A percentile compares a stretch with the other conserved stretches of the same genome.
Conservation (phyloP, 2,797 vertebrate species). For the Coilia nasus region DNA sequence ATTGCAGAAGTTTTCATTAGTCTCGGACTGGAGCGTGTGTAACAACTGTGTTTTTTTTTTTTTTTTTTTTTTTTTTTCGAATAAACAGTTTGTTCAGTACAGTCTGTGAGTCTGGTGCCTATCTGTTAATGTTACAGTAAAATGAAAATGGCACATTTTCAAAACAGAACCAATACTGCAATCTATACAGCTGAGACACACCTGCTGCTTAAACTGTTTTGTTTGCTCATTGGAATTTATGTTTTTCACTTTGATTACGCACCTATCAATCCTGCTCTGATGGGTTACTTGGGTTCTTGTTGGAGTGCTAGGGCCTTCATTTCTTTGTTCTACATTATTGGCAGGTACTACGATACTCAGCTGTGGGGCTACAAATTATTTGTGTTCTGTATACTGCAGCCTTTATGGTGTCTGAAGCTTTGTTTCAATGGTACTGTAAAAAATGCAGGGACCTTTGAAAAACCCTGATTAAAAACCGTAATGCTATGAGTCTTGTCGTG, state of each 20-base stretch:
- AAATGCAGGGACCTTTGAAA: constrained; percentile 2
- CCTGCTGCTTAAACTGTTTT: neutral
- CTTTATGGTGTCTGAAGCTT: neutral
- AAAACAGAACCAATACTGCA: too few relatives aligned
- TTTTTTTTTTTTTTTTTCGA: too few relatives aligned
- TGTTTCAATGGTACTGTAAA: neutral
- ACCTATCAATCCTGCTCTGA: too few relatives aligned
- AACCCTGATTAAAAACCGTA: neutral
- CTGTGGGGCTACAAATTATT: neutral
- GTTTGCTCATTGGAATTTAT: neutral
- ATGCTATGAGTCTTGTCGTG: neutral
- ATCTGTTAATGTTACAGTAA: too few relatives aligned
- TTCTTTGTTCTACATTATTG: neutral
- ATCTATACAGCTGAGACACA: neutral
- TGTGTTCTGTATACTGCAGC: neutral
- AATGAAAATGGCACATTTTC: too few relatives aligned
- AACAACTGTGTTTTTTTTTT: too few relatives aligned
- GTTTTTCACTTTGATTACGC: neutral
- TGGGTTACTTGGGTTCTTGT: neutral
- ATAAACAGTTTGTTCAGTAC: too few relatives aligned
- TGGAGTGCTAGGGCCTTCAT: neutral
- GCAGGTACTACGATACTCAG: neutral
- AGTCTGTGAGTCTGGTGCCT: too few relatives aligned
- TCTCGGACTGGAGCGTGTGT: too few relatives aligned
- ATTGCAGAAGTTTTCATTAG: too few relatives aligned